These are phyloP conservation scores for Corythornis madagascariensis DNA, from an alignment of 2,113 vertebrate genomes.

Conservation along the genomic window DNA sequence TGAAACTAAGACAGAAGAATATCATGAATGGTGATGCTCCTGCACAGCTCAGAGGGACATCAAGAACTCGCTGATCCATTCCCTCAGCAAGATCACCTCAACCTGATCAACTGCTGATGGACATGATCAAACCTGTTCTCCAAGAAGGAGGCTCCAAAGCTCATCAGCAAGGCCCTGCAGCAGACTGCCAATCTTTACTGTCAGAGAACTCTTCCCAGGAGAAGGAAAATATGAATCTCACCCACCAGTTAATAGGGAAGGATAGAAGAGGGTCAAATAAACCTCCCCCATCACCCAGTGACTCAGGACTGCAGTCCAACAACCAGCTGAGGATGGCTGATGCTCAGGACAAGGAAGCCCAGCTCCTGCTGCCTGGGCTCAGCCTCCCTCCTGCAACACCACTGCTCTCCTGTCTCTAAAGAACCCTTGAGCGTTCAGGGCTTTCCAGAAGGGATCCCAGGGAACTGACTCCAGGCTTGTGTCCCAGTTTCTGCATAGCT, in stretches of 20 bases:
- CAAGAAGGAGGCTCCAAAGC: background rate
- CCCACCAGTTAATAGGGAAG: background rate
- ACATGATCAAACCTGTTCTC: background rate
- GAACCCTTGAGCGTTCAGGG: background rate
- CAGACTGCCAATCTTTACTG: background rate
- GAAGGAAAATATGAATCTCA: background rate
- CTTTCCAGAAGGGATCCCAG: background rate
- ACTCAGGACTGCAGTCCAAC: background rate
- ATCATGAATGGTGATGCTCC: background rate
- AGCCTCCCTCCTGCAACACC: background rate
- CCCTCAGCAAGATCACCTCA: background rate
- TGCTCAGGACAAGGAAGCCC: background rate
- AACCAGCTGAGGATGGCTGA: accelerated
- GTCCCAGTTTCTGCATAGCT: background rate
- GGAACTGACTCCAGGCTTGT: background rate
- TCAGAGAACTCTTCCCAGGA: background rate
- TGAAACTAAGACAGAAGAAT: background rate
- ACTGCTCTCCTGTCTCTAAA: background rate
- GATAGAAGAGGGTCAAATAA: background rate
- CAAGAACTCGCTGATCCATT: background rate
- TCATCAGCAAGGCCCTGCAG: background rate
- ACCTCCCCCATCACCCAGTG: background rate
- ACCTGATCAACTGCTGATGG: background rate
- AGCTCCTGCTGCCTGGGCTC: background rate
- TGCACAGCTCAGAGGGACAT: background rate